phyloP scores from a whole-genome alignment of 2,888 invertebrate genomes.

The Drosophila histrio region DNA sequence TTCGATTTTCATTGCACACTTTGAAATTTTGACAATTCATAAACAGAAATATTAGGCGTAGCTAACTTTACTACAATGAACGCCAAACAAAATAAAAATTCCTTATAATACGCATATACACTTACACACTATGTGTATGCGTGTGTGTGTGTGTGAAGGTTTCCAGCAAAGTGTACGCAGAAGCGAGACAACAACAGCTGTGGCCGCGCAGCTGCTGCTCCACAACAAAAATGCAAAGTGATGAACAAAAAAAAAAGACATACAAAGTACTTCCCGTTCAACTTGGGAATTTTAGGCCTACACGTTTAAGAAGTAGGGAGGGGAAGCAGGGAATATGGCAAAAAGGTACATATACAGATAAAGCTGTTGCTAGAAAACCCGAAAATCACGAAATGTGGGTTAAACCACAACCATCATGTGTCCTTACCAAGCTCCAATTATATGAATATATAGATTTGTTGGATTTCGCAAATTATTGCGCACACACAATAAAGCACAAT shows the following conservation, averaged over 20 bases:
- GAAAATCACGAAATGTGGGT: not conserved
- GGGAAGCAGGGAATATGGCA: slow-evolving; percentile 14
- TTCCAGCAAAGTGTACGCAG: slow-evolving; percentile 49
- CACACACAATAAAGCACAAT: slow-evolving; percentile 17
- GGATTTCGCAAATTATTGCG: slow-evolving; percentile 22
- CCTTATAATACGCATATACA: not conserved
- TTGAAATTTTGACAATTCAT: slow-evolving; percentile 61
- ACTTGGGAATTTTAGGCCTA: slow-evolving; percentile 43
- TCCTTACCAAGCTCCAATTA: slow-evolving; percentile 34
- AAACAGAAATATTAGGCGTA: slow-evolving; percentile 38
- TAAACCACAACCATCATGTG: not conserved
- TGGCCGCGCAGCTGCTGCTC: slow-evolving; percentile 62
- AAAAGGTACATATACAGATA: slow-evolving; percentile 12
- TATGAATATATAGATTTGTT: not conserved
- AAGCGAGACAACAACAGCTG: slow-evolving; percentile 72
- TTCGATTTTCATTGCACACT: slow-evolving; percentile 67
- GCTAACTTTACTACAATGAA: slow-evolving; percentile 35
- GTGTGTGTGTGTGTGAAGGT: slow-evolving; percentile 12
- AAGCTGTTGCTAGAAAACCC: slow-evolving; percentile 6
- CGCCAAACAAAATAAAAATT: not conserved
- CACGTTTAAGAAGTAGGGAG: slow-evolving; percentile 5
- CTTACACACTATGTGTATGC: not conserved
- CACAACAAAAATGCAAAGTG: slow-evolving; percentile 59
- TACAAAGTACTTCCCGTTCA: slow-evolving; percentile 49
- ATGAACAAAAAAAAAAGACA: slow-evolving; percentile 47